Evolutionary conservation across 2,797 vertebrate species (phyloP), one percentile per base, ranked within the genome.

Genomic region (Artibeus lituratus): DNA sequence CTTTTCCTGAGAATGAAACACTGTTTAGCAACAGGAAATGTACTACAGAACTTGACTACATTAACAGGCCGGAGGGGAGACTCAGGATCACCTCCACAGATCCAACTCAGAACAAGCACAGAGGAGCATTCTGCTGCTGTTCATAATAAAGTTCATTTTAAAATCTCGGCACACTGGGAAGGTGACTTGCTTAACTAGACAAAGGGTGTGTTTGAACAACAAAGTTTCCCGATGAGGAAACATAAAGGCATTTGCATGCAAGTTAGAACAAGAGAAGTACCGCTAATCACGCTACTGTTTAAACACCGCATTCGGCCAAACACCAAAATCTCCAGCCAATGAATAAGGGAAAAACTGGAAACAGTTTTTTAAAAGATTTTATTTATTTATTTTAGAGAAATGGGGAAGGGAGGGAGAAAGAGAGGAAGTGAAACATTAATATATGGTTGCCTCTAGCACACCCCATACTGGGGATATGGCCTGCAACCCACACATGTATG

Each of bases 211-310:
- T 4, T 21, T 14, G 22, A 29, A 21, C 32, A 10, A 21, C 26
- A 3, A 11, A 12, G 35, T 2, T 24, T 10, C 35, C 14, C 14
- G 3, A 49, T 6, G 82, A 35, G 26, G 24, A 49, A 35, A 39
- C 69, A 11, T 7, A 29, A 44, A 44, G 11, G 49, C 26, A 4
- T 8, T 21, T 21, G 3, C 3, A 2, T 21, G 3, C 15, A 22
- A 49, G 35, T 7, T 4, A 15, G 82, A 67, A 26, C 67, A 9
- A 7, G 32, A 80, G 53, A 12, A n/a, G 44, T 2, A 1, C 14
- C 65, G 8, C 42, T 2, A 10, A 5, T 6, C 39, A 5, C 6
- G 0, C 62, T 1, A 0, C 65, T 10, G n/a, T 2, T 16, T n/a
- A 15, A 37, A 29, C 12, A 1, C 10, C 16, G 5, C 7, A 1